A percentile compares a stretch with the other conserved stretches of the same genome.
These are phyloP conservation scores for Incurvaria masculella DNA, from an alignment of 2,888 invertebrate genomes.

Conservation along the genomic window DNA sequence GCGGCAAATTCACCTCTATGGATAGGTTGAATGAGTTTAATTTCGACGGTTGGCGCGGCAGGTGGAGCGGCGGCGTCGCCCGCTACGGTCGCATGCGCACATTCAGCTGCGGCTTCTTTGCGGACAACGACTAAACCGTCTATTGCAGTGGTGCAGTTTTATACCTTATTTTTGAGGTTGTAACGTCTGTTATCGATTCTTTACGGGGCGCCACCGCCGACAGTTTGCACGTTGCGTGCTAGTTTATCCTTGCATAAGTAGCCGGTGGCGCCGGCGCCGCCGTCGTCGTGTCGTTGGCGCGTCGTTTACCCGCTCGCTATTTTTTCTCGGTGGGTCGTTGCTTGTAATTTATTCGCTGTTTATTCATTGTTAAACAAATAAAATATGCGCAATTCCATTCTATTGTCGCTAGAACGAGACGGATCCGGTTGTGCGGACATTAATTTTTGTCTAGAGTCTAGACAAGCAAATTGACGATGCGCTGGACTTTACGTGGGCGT, in stretches of 20 bases:
- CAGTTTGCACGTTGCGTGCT: slow-evolving; percentile 30
- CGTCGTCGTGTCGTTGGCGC: slow-evolving; percentile 50
- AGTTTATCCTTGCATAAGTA: slow-evolving; percentile 34
- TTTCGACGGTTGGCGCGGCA: slow-evolving; percentile 4
- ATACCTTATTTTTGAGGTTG: slow-evolving; percentile 11
- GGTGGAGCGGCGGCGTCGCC: slow-evolving; percentile 38
- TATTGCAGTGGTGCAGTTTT: slow-evolving; percentile 3
- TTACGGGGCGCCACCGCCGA: slow-evolving; percentile 10
- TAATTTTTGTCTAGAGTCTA: neutral
- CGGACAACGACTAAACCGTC: slow-evolving; percentile 27
- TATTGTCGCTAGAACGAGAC: neutral
- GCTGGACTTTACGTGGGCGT: neutral
- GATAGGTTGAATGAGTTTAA: neutral
- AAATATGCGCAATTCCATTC: neutral
- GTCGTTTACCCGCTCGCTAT: slow-evolving; percentile 25
- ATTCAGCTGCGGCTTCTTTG: slow-evolving; percentile 31
- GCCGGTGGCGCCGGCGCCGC: slow-evolving; percentile 42
- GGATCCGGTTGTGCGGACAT: neutral
- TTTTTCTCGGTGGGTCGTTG: slow-evolving; percentile 40
- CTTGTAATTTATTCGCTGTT: slow-evolving; percentile 45
- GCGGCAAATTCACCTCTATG: neutral
- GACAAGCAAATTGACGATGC: neutral
- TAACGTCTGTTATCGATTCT: neutral
- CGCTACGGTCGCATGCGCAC: slow-evolving; percentile 54
- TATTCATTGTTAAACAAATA: slow-evolving; percentile 4